A percentile compares a stretch with the other conserved stretches of the same genome.
Conservation (phyloP, 2,888 invertebrate genomes). For the Cantharis rufa region DNA sequence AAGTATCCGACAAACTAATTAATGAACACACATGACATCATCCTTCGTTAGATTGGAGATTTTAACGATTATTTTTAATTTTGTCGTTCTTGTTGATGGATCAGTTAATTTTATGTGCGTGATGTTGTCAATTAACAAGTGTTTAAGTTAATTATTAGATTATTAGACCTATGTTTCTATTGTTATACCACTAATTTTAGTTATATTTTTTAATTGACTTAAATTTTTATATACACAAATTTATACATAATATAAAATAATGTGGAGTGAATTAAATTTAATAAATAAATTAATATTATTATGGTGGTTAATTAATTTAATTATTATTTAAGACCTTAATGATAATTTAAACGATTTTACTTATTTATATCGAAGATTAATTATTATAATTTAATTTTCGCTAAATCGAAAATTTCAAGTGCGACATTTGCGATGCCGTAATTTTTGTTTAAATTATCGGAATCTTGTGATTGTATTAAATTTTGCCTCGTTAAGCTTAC, state of each 20-base stretch:
- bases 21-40: constrained; percentile 48
- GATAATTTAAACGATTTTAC: not conserved
- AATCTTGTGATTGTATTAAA: not conserved
- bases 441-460: not conserved
- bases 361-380: not conserved
- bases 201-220: constrained; percentile 18
- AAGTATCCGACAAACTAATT: constrained; percentile 46
- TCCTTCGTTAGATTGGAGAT: constrained; percentile 44
- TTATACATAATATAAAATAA: constrained; percentile 2
- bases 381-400: not conserved
- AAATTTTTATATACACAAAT: constrained; percentile 15
- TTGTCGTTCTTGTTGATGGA: constrained; percentile 38
- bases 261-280: not conserved
- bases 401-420: not conserved
- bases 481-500: constrained; percentile 15
- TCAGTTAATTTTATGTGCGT: constrained; percentile 50
- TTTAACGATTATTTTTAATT: constrained; percentile 40
- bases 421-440: not conserved
- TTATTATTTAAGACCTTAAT: not conserved
- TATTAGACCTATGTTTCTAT: constrained; percentile 24
- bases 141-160: constrained; percentile 52
- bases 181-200: constrained; percentile 15
- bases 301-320: not conserved
- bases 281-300: not conserved
- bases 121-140: constrained; percentile 52